These are phyloP conservation scores for Leiothrix lutea DNA, from an alignment of 2,113 vertebrate species.

Conservation along the genomic window DNA sequence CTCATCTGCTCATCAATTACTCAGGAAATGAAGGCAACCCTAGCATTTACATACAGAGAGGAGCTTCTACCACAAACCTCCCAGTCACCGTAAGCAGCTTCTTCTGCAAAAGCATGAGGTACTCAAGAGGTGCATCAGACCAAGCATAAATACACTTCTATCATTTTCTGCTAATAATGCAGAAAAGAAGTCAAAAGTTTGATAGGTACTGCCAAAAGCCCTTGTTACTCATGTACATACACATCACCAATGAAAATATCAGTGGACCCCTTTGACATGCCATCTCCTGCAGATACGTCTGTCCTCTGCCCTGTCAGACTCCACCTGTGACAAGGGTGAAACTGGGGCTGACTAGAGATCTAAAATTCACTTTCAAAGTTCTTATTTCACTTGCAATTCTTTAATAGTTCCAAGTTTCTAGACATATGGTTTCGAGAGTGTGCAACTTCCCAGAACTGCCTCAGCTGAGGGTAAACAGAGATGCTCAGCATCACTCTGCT, in stretches of 20 bases:
- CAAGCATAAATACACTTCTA: neutral
- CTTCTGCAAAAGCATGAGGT: neutral
- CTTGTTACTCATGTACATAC: neutral
- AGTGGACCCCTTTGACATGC: neutral
- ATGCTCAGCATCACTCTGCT: neutral
- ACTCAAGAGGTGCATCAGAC: neutral
- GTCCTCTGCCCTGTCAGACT: neutral
- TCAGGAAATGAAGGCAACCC: neutral
- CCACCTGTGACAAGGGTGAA: neutral
- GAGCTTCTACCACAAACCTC: neutral
- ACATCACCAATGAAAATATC: neutral
- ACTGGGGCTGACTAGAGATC: neutral
- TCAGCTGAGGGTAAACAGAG: neutral
- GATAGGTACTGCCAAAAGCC: neutral
- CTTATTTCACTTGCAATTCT: neutral
- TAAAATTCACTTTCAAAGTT: neutral
- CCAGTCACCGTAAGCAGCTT: neutral
- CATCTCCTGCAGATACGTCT: neutral
- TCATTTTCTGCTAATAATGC: neutral
- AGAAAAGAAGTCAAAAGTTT: neutral
- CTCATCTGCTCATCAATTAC: neutral
- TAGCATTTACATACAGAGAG: rapidly evolving
- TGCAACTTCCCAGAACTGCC: neutral
- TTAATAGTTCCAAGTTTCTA: neutral
- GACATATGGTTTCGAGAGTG: neutral